A percentile compares a stretch with the other conserved stretches of the same genome.
These are phyloP conservation scores for Augiades crinisus DNA, from an alignment of 2,888 invertebrate genomes.

Conservation along the genomic window DNA sequence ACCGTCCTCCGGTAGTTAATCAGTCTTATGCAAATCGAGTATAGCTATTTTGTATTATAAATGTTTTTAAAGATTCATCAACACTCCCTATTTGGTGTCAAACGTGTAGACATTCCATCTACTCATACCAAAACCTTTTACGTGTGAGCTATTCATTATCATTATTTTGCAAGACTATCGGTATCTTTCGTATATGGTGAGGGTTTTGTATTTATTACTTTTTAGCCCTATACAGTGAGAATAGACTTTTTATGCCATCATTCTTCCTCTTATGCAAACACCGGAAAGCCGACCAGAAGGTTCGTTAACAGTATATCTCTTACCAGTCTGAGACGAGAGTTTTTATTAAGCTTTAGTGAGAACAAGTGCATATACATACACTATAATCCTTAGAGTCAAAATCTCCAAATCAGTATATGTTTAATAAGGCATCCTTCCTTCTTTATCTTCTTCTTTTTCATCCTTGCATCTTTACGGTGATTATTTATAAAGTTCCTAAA, in stretches of 20 bases:
- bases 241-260: not conserved
- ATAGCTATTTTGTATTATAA: conserved; percentile 63
- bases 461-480: too few species aligned
- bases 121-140: conserved; percentile 45
- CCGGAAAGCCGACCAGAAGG: too few species aligned
- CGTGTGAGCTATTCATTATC: conserved; percentile 50
- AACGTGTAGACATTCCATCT: conserved; percentile 51
- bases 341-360: too few species aligned
- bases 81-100: conserved; percentile 50
- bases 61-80: conserved; percentile 56
- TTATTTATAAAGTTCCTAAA: too few species aligned
- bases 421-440: too few species aligned
- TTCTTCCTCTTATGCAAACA: too few species aligned
- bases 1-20: conserved; percentile 58
- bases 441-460: too few species aligned
- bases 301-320: too few species aligned
- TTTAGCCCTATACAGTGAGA: not conserved
- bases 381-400: too few species aligned
- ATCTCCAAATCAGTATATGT: too few species aligned
- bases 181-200: not conserved
- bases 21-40: conserved; percentile 66
- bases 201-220: not conserved
- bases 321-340: too few species aligned
- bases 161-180: conserved; percentile 46
- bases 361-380: too few species aligned